Evolutionary conservation across 2,113 vertebrate genomes (phyloP), one percentile per base, ranked within the genome.

Genomic region (Pangasianodon hypophthalmus): DNA sequence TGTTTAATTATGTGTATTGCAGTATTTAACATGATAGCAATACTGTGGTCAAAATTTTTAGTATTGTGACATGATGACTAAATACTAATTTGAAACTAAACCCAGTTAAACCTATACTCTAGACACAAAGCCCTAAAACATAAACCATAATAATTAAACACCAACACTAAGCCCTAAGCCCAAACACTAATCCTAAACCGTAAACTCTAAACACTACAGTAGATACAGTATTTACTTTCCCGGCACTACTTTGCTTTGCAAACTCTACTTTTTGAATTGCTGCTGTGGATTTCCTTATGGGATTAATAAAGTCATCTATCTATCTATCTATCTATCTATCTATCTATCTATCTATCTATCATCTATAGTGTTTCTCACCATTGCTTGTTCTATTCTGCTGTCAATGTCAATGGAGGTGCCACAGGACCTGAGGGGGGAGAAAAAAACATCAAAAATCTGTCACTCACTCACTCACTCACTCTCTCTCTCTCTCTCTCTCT

Each of bases 281-380:
- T 71, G 11, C 32, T 71, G 29, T 67, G 32, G n/a, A 37, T 37
- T 37, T 37, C 37, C 37, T 1, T n/a, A 29, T 67, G 64, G 8
- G 3, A 41, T 41, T 37, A 6, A 71, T 86, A 41, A 50, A 50
- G 48, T 50, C 0, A 50, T 50, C 46, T 3, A 71, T 86, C 84
- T 32, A 71, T 86, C 84, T 50, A 71, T 86, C 84, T 32, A 71
- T 86, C 84, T 69, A 69, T 86, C 84, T 86, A 52, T 86, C 84
- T 64, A 46, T 86, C 85, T 56, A 75, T 86, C 85, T 41, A 75
- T 86, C 85, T 73, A 75, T 86, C 85, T 86, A 52, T 86, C 84
- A 48, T 85, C 62, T 86, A 32, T 32, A 4, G 73, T 46, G 80
- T 41, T 84, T 44, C 82, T 84, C 24, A 84, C 82, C 82, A 84